phyloP scores from a whole-genome alignment of 2,888 invertebrate species.

The Leptura quadrifasciata region DNA sequence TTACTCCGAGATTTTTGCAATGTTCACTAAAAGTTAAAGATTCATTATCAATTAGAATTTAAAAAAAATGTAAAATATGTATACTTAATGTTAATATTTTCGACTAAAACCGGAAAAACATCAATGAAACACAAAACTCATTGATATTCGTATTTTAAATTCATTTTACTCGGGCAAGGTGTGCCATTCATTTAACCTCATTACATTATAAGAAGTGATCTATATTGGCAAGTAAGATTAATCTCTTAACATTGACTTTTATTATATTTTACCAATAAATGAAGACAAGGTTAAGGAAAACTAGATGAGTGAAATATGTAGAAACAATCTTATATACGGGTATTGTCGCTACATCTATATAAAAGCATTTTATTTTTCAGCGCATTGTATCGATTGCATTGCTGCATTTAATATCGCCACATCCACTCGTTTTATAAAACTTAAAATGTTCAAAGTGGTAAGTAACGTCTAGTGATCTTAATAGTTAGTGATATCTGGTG shows the following conservation, averaged over 20 bases:
- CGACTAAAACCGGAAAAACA: not conserved
- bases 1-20: too few relatives aligned
- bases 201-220: conserved; percentile 23
- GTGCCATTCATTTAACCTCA: conserved; percentile 14
- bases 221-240: not conserved
- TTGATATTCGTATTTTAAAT: not conserved
- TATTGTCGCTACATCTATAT: conserved; percentile 3
- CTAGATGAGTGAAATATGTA: conserved; percentile 6
- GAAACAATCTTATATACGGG: not conserved
- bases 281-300: conserved; percentile 13
- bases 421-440: not conserved
- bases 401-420: not conserved
- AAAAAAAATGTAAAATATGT: too few relatives aligned
- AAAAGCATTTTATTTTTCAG: not conserved
- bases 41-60: too few relatives aligned
- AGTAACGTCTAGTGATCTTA: not conserved
- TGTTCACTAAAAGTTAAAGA: too few relatives aligned
- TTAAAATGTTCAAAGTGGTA: conserved; percentile 25
- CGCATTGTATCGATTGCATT: not conserved
- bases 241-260: conserved; percentile 10
- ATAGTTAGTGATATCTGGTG: not conserved
- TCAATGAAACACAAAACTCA: not conserved
- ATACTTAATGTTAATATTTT: not conserved
- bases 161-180: not conserved
- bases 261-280: conserved; percentile 1